Evolutionary conservation across 2,113 vertebrate genomes (phyloP), one percentile per base, ranked within the genome.

Genomic region (Microcebus tavaratra): DNA sequence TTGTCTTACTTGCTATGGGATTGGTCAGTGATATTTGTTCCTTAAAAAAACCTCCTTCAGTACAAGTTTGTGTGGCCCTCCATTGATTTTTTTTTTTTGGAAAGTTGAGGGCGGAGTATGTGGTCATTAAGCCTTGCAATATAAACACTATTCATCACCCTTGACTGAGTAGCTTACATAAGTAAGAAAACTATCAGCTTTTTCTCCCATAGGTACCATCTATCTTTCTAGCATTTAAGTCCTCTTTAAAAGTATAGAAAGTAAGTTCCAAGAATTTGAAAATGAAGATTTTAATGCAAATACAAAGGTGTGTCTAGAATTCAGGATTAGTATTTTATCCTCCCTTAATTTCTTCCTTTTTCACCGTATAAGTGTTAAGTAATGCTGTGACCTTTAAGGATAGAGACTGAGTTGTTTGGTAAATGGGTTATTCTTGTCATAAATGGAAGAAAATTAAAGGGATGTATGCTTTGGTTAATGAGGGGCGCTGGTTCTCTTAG

Each of bases 341-440:
- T 87, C 29, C n/a, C 21, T 90, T 65, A 39, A 87, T 90, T 94
- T 89, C 14, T 85, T 87, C n/a, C 18, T 88, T 87, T 31, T 61
- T 96, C 25, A 86, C 48, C 18, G 6, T 11, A 8, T 36, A 72
- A 57, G 34, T 8, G 88, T 0, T 84, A 82, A 92, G 57, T 91
- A 31, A 67, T 72, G 31, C 65, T 76, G 1, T 84, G 80, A 76
- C 73, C 80, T 86, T 75, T 65, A 78, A 94, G 36, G 61, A 45
- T 84, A 70, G 45, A 48, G 31, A 39, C 90, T 6, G n/a, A 48
- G 29, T 90, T 95, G 29, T 93, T 68, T 75, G 63, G 29, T 65
- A 89, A 95, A 96, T 79, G 83, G 57, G 68, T 93, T 93, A 48
- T 95, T 95, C 76, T 93, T 59, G 59, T 91, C 7, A 45, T 87